Percentiles rank a stretch among this genome's conserved stretches.
phyloP scores from a whole-genome alignment of 1,140 invertebrate genomes.

The Drosophila saltans region DNA sequence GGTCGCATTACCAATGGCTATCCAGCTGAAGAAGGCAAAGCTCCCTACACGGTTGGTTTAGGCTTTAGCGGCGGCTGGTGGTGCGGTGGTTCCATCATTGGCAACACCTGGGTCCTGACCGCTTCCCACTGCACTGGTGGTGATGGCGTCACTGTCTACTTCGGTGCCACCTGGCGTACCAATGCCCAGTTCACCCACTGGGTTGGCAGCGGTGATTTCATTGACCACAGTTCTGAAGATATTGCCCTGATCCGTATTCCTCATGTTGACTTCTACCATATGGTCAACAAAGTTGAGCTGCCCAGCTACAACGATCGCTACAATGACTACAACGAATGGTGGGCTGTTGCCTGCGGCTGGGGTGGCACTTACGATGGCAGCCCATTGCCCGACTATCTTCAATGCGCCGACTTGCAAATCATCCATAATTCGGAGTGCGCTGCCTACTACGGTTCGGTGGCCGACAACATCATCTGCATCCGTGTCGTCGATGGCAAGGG shows the following conservation, averaged over 20 bases:
- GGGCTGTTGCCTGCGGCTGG: conserved; percentile 51
- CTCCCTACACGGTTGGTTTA: conserved; percentile 84
- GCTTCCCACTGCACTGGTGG: conserved; percentile 85
- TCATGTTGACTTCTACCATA: conserved; percentile 33
- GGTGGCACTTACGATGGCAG: conserved; percentile 31
- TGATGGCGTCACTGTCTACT: conserved; percentile 41
- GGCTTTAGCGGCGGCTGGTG: conserved; percentile 66
- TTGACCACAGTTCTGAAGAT: conserved; percentile 39
- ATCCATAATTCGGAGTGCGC: conserved; percentile 36
- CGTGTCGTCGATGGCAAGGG: conserved; percentile 36
- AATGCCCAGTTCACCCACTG: conserved; percentile 36
- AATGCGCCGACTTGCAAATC: conserved; percentile 45
- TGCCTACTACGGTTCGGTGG: conserved; percentile 27
- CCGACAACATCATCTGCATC: conserved; percentile 50
- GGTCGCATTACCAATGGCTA: conserved; percentile 63
- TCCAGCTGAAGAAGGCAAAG: conserved; percentile 71
- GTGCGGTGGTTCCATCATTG: conserved; percentile 86
- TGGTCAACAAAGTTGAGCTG: conserved; percentile 44
- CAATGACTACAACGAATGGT: conserved; percentile 32
- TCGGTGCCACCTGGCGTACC: conserved; percentile 50
- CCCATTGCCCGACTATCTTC: conserved; percentile 30
- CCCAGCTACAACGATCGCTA: conserved; percentile 43
- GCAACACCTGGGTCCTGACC: conserved; percentile 84
- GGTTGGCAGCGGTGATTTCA: conserved; percentile 33
- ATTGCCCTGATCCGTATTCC: conserved; percentile 47